Base-by-base conservation (phyloP, 2,888 invertebrate genomes). In the Zele albiditarsus region DNA sequence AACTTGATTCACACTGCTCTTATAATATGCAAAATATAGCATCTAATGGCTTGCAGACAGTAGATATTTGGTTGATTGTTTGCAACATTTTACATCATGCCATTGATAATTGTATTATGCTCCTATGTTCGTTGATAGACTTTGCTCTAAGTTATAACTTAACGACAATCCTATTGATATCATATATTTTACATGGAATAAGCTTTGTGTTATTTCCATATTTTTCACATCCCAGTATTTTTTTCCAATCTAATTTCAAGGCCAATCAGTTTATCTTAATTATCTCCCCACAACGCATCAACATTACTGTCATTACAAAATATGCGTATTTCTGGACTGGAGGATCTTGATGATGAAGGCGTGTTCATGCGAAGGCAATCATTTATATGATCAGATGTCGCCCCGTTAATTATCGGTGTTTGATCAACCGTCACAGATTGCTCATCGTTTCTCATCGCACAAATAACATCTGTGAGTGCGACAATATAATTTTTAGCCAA, bases 401-500 rank as follows among this genome's bases (percentile, higher is more conserved):
- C 71, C 10, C 71, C 77, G 60, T 66, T 74, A 42, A 68, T 79
- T 80, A 10, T 75, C 78, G 38, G 76, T 12, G 77, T 46, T 67
- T 78, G 75, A 58, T 70, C 66, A n/a, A 75, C 74, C 23, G 63
- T 73, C 60, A 71, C 58, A 57, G 71, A 71, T 71, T 71, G 71
- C 28, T 74, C 91, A 84, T 94, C 94, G 27, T 94, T 94, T 72
- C 95, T 91, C 92, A 95, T 94, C 73, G 93, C 93, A 88, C 95
- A 95, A 82, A 96, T 95, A 79, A 95, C 94, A 89, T 96, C 96
- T 31, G 96, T 96, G 78, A 97, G 91, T 16, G 96, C 96, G 91
- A 95, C 96, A 77, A 97, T 96, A 89, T 96, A 97, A 90, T 96
- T 96, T 90, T 95, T 96, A 82, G 96, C 96, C 87, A 97, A 90